Evolutionary conservation across 2,888 invertebrate genomes (phyloP).

Genomic region (Rotaria socialis): DNA sequence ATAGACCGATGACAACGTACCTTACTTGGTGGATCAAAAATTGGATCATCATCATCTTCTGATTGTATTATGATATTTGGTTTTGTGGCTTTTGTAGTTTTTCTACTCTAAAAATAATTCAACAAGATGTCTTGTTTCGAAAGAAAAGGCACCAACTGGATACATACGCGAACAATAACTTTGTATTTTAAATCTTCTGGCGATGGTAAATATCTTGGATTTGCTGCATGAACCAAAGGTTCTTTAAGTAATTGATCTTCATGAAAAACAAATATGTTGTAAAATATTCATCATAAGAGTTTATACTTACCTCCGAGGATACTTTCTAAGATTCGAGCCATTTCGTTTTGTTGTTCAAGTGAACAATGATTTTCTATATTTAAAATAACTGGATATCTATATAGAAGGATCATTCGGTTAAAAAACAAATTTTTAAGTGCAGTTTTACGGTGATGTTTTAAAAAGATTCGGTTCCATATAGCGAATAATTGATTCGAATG

Average conservation of each 20-base stretch:
- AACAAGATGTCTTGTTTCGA: too few relatives aligned
- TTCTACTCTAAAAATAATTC: neutral
- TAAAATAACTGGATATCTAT: slow-evolving; percentile 33
- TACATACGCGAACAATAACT: slow-evolving; percentile 60
- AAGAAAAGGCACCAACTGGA: too few relatives aligned
- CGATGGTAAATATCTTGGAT: slow-evolving; percentile 75
- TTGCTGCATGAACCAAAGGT: slow-evolving; percentile 67
- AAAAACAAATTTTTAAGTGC: too few relatives aligned
- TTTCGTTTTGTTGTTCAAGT: slow-evolving; percentile 11
- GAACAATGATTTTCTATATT: slow-evolving; percentile 37
- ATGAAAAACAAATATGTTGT: too few relatives aligned
- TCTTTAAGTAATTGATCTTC: slow-evolving; percentile 51
- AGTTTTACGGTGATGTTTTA: neutral
- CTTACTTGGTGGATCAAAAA: neutral
- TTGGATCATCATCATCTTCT: too few relatives aligned
- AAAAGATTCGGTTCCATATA: slow-evolving; percentile 19
- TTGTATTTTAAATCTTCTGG: slow-evolving; percentile 71
- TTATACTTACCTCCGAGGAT: neutral
- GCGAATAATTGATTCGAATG: slow-evolving; percentile 17
- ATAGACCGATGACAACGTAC: neutral
- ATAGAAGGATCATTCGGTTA: too few relatives aligned
- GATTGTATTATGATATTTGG: too few relatives aligned
- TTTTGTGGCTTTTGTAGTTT: too few relatives aligned
- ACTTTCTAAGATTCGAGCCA: neutral
- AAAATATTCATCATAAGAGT: neutral